Evolutionary conservation across 2,113 vertebrate species (phyloP).

Genomic region (Thunnus maccoyii): DNA sequence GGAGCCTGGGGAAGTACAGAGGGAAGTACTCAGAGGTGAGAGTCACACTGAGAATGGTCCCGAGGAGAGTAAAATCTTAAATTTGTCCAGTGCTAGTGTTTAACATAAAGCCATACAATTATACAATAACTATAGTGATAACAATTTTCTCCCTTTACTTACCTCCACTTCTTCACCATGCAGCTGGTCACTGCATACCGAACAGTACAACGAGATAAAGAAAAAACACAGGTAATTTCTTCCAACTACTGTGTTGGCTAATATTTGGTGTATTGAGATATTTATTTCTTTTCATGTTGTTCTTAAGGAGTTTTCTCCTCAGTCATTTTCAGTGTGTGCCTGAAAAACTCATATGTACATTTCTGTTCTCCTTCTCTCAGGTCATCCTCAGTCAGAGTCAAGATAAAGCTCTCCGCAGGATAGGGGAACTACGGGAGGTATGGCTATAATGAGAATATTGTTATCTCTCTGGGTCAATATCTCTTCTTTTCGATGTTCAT

Average conservation of each 20-base stretch:
- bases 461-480: neutral
- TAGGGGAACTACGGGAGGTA: slow-evolving; percentile 96
- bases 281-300: neutral
- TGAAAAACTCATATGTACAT: slow-evolving; percentile 10
- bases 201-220: slow-evolving; percentile 93
- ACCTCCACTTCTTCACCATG: neutral
- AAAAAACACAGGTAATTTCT: slow-evolving; percentile 92
- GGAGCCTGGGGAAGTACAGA: slow-evolving; percentile 90
- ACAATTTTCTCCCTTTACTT: neutral
- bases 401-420: slow-evolving; percentile 95
- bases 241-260: neutral
- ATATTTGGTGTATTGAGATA: neutral
- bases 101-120: neutral
- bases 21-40: slow-evolving; percentile 94
- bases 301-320: neutral
- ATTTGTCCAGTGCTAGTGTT: neutral
- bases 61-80: neutral
- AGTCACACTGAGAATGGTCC: neutral
- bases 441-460: neutral
- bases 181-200: slow-evolving; percentile 94
- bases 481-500: neutral
- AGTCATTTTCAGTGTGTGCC: neutral
- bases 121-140: neutral
- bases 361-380: slow-evolving; percentile 76
- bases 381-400: slow-evolving; percentile 96